Evolutionary conservation across 1,140 invertebrate genomes (phyloP).

Genomic region (Drosophila parvula): DNA sequence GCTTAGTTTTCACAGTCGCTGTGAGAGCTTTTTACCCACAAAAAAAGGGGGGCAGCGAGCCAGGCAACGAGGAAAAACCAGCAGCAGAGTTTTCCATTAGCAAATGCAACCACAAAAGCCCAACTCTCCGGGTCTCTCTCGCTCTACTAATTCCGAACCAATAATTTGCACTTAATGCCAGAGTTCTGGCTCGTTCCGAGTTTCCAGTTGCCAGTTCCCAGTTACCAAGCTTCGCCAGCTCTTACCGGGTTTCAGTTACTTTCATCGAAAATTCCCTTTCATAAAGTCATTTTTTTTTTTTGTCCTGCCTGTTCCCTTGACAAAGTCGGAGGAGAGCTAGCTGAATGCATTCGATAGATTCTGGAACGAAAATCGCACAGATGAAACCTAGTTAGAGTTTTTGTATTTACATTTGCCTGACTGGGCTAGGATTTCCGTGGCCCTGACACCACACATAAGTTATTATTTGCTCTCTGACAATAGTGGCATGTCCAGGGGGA

Average conservation of each 20-base stretch:
- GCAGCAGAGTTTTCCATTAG: slow-evolving; percentile 65
- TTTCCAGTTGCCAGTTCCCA: neutral
- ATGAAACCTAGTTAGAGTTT: slow-evolving; percentile 7
- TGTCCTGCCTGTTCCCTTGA: slow-evolving; percentile 28
- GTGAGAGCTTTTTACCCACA: slow-evolving; percentile 13
- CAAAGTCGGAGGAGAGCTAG: slow-evolving; percentile 6
- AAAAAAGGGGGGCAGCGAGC: neutral
- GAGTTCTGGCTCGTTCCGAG: slow-evolving; percentile 37
- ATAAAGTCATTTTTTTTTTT: slow-evolving; percentile 48
- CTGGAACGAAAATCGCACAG: slow-evolving; percentile 2
- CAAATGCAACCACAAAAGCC: slow-evolving; percentile 74
- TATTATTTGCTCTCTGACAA: slow-evolving; percentile 76
- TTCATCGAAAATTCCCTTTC: slow-evolving; percentile 73
- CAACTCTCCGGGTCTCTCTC: slow-evolving; percentile 42
- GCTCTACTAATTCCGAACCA: slow-evolving; percentile 73
- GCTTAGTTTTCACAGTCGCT: slow-evolving; percentile 11
- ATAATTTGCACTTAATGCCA: slow-evolving; percentile 76
- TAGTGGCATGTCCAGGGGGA: slow-evolving; percentile 28
- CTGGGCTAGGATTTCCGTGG: slow-evolving; percentile 67
- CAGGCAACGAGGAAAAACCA: slow-evolving; percentile 16
- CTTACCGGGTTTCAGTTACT: slow-evolving; percentile 56
- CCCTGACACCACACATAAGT: slow-evolving; percentile 76
- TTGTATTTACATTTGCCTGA: slow-evolving; percentile 40
- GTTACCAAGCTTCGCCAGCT: neutral
- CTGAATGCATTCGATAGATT: slow-evolving; percentile 3